Base-by-base conservation (phyloP, 1,140 invertebrate genomes). In the Goniozus legneri region DNA sequence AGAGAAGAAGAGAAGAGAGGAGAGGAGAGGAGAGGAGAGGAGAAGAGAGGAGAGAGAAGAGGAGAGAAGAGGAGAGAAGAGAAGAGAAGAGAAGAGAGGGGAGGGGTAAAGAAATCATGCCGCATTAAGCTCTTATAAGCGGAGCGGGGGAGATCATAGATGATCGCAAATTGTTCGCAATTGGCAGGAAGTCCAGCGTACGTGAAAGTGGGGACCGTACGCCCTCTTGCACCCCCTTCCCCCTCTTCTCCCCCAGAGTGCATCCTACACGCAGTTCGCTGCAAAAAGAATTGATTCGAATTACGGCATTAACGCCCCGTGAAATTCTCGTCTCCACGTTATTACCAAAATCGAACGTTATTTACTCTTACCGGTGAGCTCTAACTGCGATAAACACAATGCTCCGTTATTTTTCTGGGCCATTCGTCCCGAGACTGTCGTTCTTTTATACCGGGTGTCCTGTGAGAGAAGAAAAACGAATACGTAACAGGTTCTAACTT, bases 161-260 rank as follows among this genome's bases (percentile, higher is more conserved):
- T 74, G 73, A 73, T 70, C 66, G 58, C 57, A 74, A 75, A 75
- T 75, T 75, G 68, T 53, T 62, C 61, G 68, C 65, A 75, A 75
- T 75, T 74, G 73, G 64, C 73, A 74, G 73, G 73, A 75, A 75
- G 73, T 71, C 64, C 55, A 50, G 50, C 10, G 52, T 52, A 45
- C 48, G 55, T 70, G 70, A 65, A 66, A 62, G n/a, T n/a, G n/a
- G n/a, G 60, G 57, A 62, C 65, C 52, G 49, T 60, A 58, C 56
- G 63, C 62, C 60, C 68, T 61, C 66, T 64, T 60, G 60, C 43
- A 59, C 56, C 62, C 62, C 59, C 56, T 61, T 61, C 58, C 54
- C 40, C 54, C 51, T 62, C n/a, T n/a, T n/a, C n/a, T n/a, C n/a
- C n/a, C n/a, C n/a, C n/a, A n/a, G n/a, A n/a, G n/a, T n/a, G n/a